Conservation (phyloP, 2,888 invertebrate species). For the Napeogenes inachia region DNA sequence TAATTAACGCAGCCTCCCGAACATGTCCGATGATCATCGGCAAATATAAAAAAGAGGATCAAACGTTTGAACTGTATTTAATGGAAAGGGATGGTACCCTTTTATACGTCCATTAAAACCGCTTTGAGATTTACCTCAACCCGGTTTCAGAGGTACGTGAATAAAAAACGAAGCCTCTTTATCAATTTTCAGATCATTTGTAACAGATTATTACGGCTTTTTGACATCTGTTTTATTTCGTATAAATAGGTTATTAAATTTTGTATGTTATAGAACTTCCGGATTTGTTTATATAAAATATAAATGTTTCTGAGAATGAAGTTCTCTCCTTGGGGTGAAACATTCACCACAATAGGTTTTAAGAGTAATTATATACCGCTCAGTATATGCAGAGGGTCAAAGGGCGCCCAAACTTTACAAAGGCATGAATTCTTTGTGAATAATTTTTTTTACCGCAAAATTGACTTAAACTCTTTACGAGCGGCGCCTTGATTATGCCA, state of each 20-base stretch:
- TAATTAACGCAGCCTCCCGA: conserved; percentile 63
- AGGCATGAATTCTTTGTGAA: conserved; percentile 53
- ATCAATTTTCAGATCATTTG: conserved; percentile 60
- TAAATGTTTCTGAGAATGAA: conserved; percentile 4
- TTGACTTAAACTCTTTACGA: conserved; percentile 67
- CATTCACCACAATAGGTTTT: conserved; percentile 18
- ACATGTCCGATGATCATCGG: conserved; percentile 67
- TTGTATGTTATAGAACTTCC: too few species aligned
- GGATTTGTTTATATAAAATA: not conserved
- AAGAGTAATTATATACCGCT: conserved; percentile 27
- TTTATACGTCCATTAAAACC: conserved; percentile 74
- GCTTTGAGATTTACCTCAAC: conserved; percentile 68
- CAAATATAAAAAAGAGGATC: conserved; percentile 71
- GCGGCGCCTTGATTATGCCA: conserved; percentile 64
- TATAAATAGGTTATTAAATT: too few species aligned
- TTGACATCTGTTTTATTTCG: not conserved
- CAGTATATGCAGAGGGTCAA: conserved; percentile 24
- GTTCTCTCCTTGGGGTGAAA: not conserved
- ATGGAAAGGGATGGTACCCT: conserved; percentile 73
- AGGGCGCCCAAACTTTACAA: conserved; percentile 49
- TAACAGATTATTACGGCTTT: conserved; percentile 47
- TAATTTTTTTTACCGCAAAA: conserved; percentile 57
- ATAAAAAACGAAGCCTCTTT: conserved; percentile 56
- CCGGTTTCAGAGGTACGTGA: conserved; percentile 54
- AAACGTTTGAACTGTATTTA: conserved; percentile 77